Evolutionary conservation across 2,888 invertebrate species (phyloP), one percentile per base, ranked within the genome.

Genomic region (Pilophorus perplexus): DNA sequence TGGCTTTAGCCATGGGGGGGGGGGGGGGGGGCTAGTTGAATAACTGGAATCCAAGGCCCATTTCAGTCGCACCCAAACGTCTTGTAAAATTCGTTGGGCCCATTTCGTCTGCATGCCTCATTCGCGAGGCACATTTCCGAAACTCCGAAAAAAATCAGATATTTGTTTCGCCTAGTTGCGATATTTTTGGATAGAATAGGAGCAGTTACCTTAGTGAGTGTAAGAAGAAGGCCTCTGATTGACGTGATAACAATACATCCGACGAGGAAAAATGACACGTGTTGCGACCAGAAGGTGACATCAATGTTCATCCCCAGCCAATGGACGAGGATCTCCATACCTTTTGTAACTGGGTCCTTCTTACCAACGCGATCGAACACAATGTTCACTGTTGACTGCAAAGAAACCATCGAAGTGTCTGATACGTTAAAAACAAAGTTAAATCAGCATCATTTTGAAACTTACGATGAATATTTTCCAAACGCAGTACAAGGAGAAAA

Each of bases 401-500:
- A 48, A 6, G 16, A 42, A 42, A n/a, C n/a, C n/a, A n/a, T n/a
- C n/a, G n/a, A n/a, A n/a, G n/a, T n/a, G n/a, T n/a, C n/a, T n/a
- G n/a, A n/a, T n/a, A n/a, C n/a, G n/a, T n/a, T n/a, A n/a, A n/a
- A n/a, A n/a, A n/a, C n/a, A n/a, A n/a, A n/a, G n/a, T 33, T 33
- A 6, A 33, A 33, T 33, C 33, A 33, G 33, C 33, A 33, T 33
- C 12, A n/a, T n/a, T n/a, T n/a, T 10, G 8, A 33, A 33, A 33
- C 90, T 86, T 79, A 96, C 95, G 78, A 99, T 98, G 77, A 98
- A 93, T 76, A 99, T 99, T 82, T 99, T 99, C 93, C 97, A 98
- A 68, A 93, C 82, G 77, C 99, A 99, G 75, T 99, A 99, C 1
- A 95, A 80, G 1, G 97, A 98, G 80, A 99, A 99, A 78, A 99